Base-by-base conservation (phyloP, 1,140 invertebrate species). In the Heterodera schachtii region DNA sequence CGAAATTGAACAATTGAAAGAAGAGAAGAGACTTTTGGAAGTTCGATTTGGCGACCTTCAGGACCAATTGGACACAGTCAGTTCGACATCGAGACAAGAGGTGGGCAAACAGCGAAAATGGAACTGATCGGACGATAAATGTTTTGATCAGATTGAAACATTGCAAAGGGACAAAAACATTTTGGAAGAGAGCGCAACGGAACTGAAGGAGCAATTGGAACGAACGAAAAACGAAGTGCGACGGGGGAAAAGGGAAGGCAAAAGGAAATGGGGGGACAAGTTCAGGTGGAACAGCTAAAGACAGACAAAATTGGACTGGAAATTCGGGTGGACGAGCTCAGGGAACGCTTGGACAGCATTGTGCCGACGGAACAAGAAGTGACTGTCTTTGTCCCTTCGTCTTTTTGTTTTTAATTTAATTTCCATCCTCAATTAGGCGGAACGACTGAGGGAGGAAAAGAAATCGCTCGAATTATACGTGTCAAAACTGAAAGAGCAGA, bases 391-490 rank as follows among this genome's bases (percentile, higher is more conserved):
- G 31, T 46, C 16, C n/a, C n/a, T n/a, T n/a, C n/a, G n/a, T n/a
- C n/a, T n/a, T 8, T 57, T 80, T 60, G 11, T 46, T 3, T 31
- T 31, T 41, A n/a, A 47, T n/a, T 79, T 21, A 11, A 57, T 75
- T 78, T 78, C 19, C 2, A 57, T 9, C 46, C 21, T 13, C 21
- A 31, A 31, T 11, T 21, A 81, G 80, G 80, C 80, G 3, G 80
- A 81, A 71, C 44, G 82, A n/a, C 49, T 81, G 21, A 41, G 19
- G 43, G 71, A 82, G 31, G 57, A 82, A 19, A 71, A 81, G 41
- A 81, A 69, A 8, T 46, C 47, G 9, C 52, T 81, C 31, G 80
- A 81, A 41, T 43, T 69, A 31, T n/a, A 69, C 16, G 41, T 81
- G 21, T 57, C 49, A 19, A 78, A 81, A 52, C 52, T 75, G 69